These are phyloP conservation scores for Conus canariensis DNA, from an alignment of 2,888 invertebrate genomes.

Conservation along the genomic window DNA sequence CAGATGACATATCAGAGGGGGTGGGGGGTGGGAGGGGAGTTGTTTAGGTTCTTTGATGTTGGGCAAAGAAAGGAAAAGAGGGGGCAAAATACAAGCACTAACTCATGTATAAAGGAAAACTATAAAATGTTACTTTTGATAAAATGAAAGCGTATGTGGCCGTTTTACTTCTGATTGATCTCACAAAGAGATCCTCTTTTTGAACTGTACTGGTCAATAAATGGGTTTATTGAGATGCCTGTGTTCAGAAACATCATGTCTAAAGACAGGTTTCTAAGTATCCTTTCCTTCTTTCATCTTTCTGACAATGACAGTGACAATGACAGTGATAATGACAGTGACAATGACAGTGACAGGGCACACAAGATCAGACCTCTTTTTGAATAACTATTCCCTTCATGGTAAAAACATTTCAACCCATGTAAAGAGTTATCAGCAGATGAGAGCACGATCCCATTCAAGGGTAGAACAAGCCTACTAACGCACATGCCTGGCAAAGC, in stretches of 20 bases:
- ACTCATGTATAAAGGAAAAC: neutral
- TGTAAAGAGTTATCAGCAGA: neutral
- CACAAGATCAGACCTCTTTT: too few species aligned
- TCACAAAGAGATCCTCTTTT: neutral
- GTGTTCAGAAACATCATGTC: neutral
- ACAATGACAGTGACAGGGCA: too few species aligned
- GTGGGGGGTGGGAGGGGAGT: too few species aligned
- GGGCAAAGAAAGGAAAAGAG: neutral
- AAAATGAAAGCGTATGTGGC: neutral
- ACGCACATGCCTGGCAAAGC: neutral
- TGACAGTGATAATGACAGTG: neutral
- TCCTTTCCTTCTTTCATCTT: conserved; percentile 8
- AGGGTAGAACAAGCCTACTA: neutral
- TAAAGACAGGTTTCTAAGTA: neutral
- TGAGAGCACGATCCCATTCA: conserved; percentile 11
- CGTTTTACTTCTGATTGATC: neutral
- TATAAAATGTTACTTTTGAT: neutral
- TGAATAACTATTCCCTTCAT: neutral
- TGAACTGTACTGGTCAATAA: neutral
- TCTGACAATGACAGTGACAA: neutral
- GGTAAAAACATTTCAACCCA: neutral
- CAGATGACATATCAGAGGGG: neutral
- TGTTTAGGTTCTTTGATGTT: neutral
- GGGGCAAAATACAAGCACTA: neutral
- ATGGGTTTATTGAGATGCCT: neutral